Evolutionary conservation across 2,113 vertebrate species (phyloP).

Genomic region (Pycnonotus jocosus): DNA sequence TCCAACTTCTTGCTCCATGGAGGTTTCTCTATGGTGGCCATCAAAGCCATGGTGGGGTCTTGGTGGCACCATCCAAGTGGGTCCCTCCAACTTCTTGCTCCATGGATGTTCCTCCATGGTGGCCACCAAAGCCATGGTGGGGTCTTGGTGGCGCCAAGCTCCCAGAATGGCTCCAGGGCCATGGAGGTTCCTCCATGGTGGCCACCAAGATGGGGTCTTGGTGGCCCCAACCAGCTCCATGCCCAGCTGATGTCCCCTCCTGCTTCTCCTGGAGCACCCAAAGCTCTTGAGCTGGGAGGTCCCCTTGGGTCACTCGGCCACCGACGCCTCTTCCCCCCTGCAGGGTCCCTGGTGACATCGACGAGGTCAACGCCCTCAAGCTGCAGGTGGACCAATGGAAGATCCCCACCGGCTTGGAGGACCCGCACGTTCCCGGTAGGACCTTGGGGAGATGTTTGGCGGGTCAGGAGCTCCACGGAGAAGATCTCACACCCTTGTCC

Average conservation of each 20-base stretch:
- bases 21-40: accelerated
- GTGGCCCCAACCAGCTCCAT: background rate
- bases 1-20: background rate
- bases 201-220: too few relatives aligned
- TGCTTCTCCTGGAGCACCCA: background rate
- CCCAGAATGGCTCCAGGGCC: background rate
- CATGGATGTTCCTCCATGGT: background rate
- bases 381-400: too few relatives aligned
- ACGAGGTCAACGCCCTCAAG: too few relatives aligned
- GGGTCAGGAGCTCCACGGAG: too few relatives aligned
- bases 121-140: background rate
- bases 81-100: background rate
- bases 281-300: background rate
- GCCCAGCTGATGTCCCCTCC: background rate
- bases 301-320: background rate
- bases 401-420: too few relatives aligned
- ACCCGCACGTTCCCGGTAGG: too few relatives aligned
- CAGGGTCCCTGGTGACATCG: too few relatives aligned
- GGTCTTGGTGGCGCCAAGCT: too few relatives aligned
- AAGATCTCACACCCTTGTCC: too few relatives aligned
- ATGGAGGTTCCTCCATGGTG: background rate
- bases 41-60: too few relatives aligned
- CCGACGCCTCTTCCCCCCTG: accelerated
- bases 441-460: too few relatives aligned
- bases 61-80: background rate